A percentile compares a stretch with the other conserved stretches of the same genome.
Conservation (phyloP, 2,797 vertebrate species). For the Sebastes vulpes region DNA sequence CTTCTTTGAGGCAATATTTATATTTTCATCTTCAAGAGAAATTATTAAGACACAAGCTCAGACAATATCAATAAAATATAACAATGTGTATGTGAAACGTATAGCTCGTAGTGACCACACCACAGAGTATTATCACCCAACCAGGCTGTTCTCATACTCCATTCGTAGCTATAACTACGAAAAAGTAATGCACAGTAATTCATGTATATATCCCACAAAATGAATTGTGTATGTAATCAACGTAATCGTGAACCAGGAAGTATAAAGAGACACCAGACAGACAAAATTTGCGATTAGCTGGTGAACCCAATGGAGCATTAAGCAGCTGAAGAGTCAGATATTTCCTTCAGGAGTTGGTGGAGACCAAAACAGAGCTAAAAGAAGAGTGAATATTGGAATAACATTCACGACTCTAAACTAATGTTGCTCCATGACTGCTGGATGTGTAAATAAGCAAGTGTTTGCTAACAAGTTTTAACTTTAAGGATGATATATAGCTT, state of each 20-base stretch:
- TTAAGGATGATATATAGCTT: neutral
- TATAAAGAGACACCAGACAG: too few species aligned
- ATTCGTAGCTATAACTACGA: accelerated
- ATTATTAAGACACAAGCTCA: neutral
- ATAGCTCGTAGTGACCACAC: neutral
- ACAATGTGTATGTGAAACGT: neutral
- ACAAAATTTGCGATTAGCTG: too few species aligned
- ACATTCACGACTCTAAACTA: too few species aligned
- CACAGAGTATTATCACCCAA: neutral
- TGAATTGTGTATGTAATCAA: too few species aligned
- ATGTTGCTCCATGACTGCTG: too few species aligned
- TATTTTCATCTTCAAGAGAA: neutral
- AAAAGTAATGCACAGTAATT: neutral
- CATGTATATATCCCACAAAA: neutral
- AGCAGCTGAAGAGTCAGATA: too few species aligned
- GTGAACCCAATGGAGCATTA: neutral
- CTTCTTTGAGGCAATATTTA: neutral
- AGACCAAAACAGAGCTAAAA: neutral
- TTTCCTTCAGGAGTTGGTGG: too few species aligned
- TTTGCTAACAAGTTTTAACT: neutral
- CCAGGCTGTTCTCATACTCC: neutral
- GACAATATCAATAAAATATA: neutral
- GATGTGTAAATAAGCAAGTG: too few species aligned
- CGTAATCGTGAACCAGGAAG: too few species aligned
- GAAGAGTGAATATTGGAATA: neutral